These are phyloP conservation scores for Petrophora chlorosata DNA, from an alignment of 2,888 invertebrate species.

Conservation along the genomic window DNA sequence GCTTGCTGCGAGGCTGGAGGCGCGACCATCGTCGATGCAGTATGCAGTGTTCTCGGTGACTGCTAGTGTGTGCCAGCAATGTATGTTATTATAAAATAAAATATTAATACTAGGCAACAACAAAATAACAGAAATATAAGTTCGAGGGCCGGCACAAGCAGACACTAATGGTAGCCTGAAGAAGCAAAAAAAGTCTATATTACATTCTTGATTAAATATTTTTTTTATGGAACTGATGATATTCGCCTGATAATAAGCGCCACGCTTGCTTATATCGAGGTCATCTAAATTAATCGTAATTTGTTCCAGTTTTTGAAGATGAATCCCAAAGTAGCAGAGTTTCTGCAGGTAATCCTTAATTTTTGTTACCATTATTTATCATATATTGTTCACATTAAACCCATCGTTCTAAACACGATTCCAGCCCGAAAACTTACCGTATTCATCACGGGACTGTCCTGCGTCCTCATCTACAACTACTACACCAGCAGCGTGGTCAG, in stretches of 20 bases:
- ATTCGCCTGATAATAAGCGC: too few species aligned
- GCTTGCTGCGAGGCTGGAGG: conserved; percentile 58
- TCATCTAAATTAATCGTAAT: not conserved
- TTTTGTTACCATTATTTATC: not conserved
- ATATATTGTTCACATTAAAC: too few species aligned
- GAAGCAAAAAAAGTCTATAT: too few species aligned
- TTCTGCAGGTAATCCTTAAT: conserved; percentile 62
- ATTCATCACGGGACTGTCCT: conserved; percentile 64
- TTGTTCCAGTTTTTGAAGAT: conserved; percentile 67
- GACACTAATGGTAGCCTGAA: too few species aligned
- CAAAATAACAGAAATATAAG: too few species aligned
- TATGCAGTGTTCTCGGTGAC: conserved; percentile 69
- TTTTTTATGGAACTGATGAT: too few species aligned
- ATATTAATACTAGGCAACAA: too few species aligned
- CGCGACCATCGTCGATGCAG: conserved; percentile 50
- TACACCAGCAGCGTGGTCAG: conserved; percentile 85
- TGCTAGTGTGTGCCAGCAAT: conserved; percentile 72
- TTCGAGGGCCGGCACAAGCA: too few species aligned
- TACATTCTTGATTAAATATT: too few species aligned
- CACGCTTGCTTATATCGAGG: too few species aligned
- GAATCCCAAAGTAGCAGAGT: conserved; percentile 36
- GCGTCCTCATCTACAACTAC: conserved; percentile 81
- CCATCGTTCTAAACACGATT: too few species aligned
- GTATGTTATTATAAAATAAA: conserved; percentile 45
- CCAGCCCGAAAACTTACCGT: conserved; percentile 62